These are phyloP conservation scores for Diachrysia chrysitis DNA, from an alignment of 2,888 invertebrate species.

Conservation along the genomic window DNA sequence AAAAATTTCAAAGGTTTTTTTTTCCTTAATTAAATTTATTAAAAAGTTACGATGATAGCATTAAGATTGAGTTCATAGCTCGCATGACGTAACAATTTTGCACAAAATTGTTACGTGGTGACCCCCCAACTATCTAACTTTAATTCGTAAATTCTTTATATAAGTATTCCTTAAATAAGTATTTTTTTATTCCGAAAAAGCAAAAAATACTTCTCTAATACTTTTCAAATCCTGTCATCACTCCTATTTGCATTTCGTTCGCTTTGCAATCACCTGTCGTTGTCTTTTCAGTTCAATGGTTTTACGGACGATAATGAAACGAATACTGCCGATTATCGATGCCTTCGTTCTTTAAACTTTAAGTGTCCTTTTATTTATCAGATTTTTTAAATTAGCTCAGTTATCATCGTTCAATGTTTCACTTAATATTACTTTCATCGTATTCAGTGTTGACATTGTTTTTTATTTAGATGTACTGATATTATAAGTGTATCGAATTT, in stretches of 20 bases:
- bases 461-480: constrained; percentile 30
- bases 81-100: too few relatives aligned
- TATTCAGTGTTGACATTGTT: constrained; percentile 20
- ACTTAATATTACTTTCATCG: not conserved
- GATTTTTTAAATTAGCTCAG: constrained; percentile 41
- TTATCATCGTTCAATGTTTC: constrained; percentile 2
- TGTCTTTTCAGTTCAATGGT: constrained; percentile 53
- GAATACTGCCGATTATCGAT: constrained; percentile 39
- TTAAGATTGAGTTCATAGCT: too few relatives aligned
- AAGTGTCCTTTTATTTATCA: constrained; percentile 45
- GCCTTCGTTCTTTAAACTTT: constrained; percentile 36
- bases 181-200: too few relatives aligned
- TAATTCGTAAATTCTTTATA: too few relatives aligned
- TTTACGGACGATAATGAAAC: constrained; percentile 45
- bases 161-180: too few relatives aligned
- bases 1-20: too few relatives aligned
- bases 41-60: too few relatives aligned
- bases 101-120: too few relatives aligned
- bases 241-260: constrained; percentile 56
- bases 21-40: too few relatives aligned
- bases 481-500: constrained; percentile 19
- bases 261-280: constrained; percentile 57
- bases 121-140: too few relatives aligned
- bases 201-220: too few relatives aligned
- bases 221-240: not conserved